These are phyloP conservation scores for Phymatocera aterrima DNA, from an alignment of 2,888 invertebrate species.

Conservation along the genomic window DNA sequence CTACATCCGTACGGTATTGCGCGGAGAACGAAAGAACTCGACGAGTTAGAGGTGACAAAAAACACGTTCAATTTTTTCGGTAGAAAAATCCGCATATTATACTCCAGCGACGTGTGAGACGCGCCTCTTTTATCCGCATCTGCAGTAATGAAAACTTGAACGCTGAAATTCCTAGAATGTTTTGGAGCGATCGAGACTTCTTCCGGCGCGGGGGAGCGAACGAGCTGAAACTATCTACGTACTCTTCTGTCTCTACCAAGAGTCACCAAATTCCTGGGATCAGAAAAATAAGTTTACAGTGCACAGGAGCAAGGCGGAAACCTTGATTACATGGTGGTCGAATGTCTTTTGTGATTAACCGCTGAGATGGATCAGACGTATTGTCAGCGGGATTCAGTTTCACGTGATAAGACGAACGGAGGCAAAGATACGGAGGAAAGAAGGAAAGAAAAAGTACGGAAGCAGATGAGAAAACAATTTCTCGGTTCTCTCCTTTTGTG, in stretches of 20 bases:
- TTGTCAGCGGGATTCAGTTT: constrained; percentile 31
- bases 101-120: not conserved
- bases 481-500: not conserved
- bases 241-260: not conserved
- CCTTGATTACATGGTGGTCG: not conserved
- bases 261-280: not conserved
- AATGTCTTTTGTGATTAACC: constrained; percentile 17
- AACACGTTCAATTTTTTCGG: not conserved
- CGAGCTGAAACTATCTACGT: not conserved
- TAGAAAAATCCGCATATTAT: not conserved
- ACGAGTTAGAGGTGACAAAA: constrained; percentile 13
- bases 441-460: not conserved
- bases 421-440: not conserved
- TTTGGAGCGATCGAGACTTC: not conserved
- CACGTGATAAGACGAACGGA: not conserved
- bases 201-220: not conserved
- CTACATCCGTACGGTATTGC: not conserved
- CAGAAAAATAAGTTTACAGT: not conserved
- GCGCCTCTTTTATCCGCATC: not conserved
- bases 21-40: not conserved
- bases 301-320: not conserved
- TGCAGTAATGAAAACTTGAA: not conserved
- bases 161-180: not conserved
- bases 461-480: not conserved
- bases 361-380: constrained; percentile 24